Base-by-base conservation (phyloP, 2,888 invertebrate genomes). In the Drosophila seclusa region DNA sequence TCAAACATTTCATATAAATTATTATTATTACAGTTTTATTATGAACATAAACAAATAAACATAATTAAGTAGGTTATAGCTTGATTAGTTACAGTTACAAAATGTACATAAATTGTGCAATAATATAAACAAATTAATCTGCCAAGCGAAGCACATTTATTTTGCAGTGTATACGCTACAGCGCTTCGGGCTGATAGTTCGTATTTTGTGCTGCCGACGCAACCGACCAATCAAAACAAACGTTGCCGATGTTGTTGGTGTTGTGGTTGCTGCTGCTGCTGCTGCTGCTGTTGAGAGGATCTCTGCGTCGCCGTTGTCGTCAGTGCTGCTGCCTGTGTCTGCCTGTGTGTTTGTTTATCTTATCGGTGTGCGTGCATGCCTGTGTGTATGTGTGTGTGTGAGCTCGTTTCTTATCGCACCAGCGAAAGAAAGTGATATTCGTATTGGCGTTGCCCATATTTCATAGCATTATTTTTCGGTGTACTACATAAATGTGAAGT, bases 141-240 rank as follows among this genome's bases (percentile, higher is more conserved):
- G 11, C 13, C 11, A 16, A n/a, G 5, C 11, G 31, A 55, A 2
- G 0, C 18, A 27, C 36, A 32, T 34, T 48, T 40, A 40, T 62
- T 75, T 87, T 58, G 34, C 85, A 70, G 83, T 89, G 88, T 73
- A 82, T 29, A 18, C n/a, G 62, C 49, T 66, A 52, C 65, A 54
- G 45, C 50, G 71, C 79, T 80, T 90, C 89, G 89, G 62, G 89
- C 59, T 65, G 74, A 71, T 77, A 70, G 82, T 80, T 82, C 82
- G 86, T 74, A 66, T 84, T 76, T 73, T 70, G 70, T 71, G 63
- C 69, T 58, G 75, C 73, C 68, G 81, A 59, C 70, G 60, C 21
- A 60, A 73, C 50, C 78, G 83, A 84, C 87, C 89, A 90, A 89
- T 90, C 90, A 87, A 71, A 89, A 82, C 52, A 70, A 49, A 13